Percentiles rank a stretch among this genome's conserved stretches.
phyloP scores from a whole-genome alignment of 2,113 vertebrate genomes.

The Callospermophilus lateralis region DNA sequence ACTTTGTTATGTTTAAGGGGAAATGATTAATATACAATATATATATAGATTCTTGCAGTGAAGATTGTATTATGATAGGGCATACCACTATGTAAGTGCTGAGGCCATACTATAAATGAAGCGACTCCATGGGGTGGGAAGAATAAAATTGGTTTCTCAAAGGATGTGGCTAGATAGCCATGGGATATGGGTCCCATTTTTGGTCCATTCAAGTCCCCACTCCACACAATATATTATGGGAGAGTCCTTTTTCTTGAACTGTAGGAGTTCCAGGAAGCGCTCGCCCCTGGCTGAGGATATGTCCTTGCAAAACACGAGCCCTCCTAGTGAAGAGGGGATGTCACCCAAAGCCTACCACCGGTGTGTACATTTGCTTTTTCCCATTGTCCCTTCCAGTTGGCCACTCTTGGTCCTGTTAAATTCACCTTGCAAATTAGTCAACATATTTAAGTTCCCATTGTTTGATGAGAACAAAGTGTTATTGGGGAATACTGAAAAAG shows the following conservation, averaged over 20 bases:
- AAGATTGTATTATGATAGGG: neutral
- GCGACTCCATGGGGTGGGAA: conserved; percentile 73
- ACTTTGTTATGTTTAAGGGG: conserved; percentile 39
- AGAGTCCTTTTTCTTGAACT: conserved; percentile 92
- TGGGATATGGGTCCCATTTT: conserved; percentile 81
- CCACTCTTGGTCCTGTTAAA: conserved; percentile 82
- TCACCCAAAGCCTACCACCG: conserved; percentile 89
- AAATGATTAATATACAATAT: neutral
- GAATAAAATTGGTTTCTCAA: conserved; percentile 66
- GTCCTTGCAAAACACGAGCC: conserved; percentile 90
- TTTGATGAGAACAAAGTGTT: conserved; percentile 71
- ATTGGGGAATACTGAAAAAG: conserved; percentile 73
- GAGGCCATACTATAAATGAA: conserved; percentile 45
- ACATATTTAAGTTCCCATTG: conserved; percentile 76
- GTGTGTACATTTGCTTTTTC: conserved; percentile 89
- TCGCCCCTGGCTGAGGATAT: conserved; percentile 90
- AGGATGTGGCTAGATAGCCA: conserved; percentile 74
- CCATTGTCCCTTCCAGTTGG: conserved; percentile 84
- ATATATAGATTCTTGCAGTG: neutral
- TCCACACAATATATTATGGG: conserved; percentile 90
- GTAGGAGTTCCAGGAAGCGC: conserved; percentile 90
- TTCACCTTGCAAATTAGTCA: conserved; percentile 81
- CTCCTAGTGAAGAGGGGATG: conserved; percentile 90
- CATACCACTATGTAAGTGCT: neutral
- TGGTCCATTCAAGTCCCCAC: conserved; percentile 82